phyloP scores from a whole-genome alignment of 2,797 vertebrate genomes.

The Masticophis lateralis region DNA sequence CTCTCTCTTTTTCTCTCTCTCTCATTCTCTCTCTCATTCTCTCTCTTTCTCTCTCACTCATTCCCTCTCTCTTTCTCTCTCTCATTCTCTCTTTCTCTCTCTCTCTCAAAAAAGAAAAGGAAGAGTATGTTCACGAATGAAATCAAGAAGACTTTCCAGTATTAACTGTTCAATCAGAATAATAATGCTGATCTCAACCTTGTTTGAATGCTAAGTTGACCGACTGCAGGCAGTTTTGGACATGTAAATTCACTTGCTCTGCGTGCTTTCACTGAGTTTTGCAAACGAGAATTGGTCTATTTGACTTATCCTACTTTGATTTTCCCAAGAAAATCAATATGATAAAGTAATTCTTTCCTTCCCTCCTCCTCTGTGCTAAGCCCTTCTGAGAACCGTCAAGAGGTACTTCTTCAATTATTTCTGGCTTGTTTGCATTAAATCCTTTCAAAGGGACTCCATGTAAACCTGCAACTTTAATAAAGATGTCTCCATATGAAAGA shows the following conservation, averaged over 20 bases:
- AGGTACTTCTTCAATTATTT: conserved; percentile 92
- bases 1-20: conserved; percentile 10
- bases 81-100: too few species aligned
- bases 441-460: conserved; percentile 72
- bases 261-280: conserved; percentile 73
- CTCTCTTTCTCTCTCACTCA: not conserved
- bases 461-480: conserved; percentile 81
- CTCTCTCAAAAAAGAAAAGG: not conserved
- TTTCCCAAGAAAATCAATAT: conserved; percentile 90
- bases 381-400: conserved; percentile 80
- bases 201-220: conserved; percentile 70
- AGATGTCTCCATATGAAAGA: conserved; percentile 79
- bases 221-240: conserved; percentile 86
- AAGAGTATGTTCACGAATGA: conserved; percentile 36
- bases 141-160: conserved; percentile 34
- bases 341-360: conserved; percentile 89
- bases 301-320: conserved; percentile 87
- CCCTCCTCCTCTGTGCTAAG: conserved; percentile 83
- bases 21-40: not conserved
- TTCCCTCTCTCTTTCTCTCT: not conserved
- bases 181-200: conserved; percentile 58
- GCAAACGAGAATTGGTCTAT: conserved; percentile 83
- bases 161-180: conserved; percentile 67
- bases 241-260: conserved; percentile 77
- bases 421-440: conserved; percentile 89